A percentile compares a stretch with the other conserved stretches of the same genome.
These are phyloP conservation scores for Galerucella nymphaeae DNA, from an alignment of 2,888 invertebrate species.

Conservation along the genomic window DNA sequence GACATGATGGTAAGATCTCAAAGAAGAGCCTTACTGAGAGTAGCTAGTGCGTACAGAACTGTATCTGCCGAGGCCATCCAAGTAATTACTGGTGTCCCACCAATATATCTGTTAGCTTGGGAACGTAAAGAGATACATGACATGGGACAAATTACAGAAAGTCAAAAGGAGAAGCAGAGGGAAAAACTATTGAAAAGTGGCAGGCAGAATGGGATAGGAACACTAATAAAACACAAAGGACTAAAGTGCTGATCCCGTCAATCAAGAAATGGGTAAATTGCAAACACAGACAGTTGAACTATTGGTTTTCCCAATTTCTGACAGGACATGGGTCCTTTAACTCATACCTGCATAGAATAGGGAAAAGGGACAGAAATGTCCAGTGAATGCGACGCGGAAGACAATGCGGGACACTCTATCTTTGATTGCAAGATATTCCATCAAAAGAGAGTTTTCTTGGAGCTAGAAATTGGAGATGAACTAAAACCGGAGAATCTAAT, in stretches of 20 bases:
- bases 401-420: too few species aligned
- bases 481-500: background rate
- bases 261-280: constrained; percentile 10
- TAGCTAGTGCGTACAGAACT: constrained; percentile 4
- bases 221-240: background rate
- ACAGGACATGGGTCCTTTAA: constrained; percentile 16
- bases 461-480: background rate
- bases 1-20: constrained; percentile 9
- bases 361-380: too few species aligned
- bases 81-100: constrained; percentile 4
- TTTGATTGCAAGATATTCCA: background rate
- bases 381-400: too few species aligned
- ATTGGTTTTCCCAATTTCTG: constrained; percentile 13
- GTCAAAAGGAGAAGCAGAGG: background rate
- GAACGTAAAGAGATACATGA: background rate
- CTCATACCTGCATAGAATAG: background rate
- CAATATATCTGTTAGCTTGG: background rate
- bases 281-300: constrained; percentile 15
- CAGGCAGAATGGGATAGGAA: background rate
- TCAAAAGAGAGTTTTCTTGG: background rate
- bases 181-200: constrained; percentile 3
- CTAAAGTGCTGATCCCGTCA: background rate
- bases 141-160: background rate
- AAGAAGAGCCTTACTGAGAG: constrained; percentile 19
- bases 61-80: constrained; percentile 1